These are phyloP conservation scores for Oxyteleia sp. DNA, from an alignment of 2,888 invertebrate genomes.

Conservation along the genomic window DNA sequence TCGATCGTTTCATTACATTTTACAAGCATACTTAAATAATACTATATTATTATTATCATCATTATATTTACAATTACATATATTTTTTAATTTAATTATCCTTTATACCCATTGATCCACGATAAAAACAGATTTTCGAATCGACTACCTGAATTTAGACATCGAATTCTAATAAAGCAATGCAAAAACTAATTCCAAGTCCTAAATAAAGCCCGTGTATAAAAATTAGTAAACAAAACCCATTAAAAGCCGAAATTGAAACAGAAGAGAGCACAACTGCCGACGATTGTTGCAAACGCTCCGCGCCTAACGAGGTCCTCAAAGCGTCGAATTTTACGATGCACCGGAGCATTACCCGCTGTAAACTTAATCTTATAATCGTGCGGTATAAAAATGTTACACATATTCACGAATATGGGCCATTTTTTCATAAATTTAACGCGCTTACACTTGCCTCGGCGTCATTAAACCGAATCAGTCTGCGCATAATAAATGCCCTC, in stretches of 20 bases:
- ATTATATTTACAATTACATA: no score
- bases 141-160: background rate
- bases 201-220: background rate
- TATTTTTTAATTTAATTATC: background rate
- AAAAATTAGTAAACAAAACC: conserved; percentile 34
- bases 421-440: conserved; percentile 50
- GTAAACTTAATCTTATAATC: conserved; percentile 60
- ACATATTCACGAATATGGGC: conserved; percentile 24
- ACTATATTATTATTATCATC: no score
- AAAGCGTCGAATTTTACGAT: conserved; percentile 54
- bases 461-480: conserved; percentile 51
- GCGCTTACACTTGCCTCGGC: conserved; percentile 21
- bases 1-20: no score
- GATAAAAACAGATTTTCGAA: background rate
- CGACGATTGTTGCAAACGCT: conserved; percentile 13
- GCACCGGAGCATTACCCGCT: conserved; percentile 45
- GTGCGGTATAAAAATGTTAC: conserved; percentile 47
- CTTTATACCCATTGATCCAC: no score
- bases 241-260: conserved; percentile 23
- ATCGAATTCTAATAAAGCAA: background rate
- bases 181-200: background rate
- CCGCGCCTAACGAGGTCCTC: conserved; percentile 32
- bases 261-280: background rate
- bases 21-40: background rate
- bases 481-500: conserved; percentile 49